Base-by-base conservation (phyloP, 2,888 invertebrate species). In the Elegia similella region DNA sequence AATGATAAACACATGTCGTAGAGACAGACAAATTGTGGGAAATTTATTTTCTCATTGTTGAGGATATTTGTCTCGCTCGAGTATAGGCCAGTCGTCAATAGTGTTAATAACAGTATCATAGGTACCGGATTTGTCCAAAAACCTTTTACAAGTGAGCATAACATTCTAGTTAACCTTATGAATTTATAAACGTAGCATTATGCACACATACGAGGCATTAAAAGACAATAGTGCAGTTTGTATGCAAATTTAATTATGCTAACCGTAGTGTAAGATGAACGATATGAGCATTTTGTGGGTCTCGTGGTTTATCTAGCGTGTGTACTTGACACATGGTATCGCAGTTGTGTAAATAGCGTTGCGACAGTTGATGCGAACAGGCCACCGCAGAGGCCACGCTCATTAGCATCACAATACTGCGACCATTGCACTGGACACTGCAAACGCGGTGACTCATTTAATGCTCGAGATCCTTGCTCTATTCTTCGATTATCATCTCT, bases 371-470 rank as follows among this genome's bases (percentile, higher is more conserved):
- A 50, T 50, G 34, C 34, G 50, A 17, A 30, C 50, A 50, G 64
- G 62, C 63, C 60, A 62, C 60, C 60, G 62, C 67, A 65, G 69
- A 78, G 80, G 79, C 69, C 76, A 64, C 57, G 62, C 61, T 62
- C 62, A 75, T 82, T 80, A 82, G 73, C 75, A 72, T 66, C 62
- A 67, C 68, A 70, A 75, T 74, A 69, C 73, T 68, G 57, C 55
- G 59, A 60, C 60, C 59, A 59, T 62, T 61, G 61, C 61, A 59
- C 60, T 58, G 56, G 55, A 34, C 58, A 62, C 65, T 64, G 67
- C 23, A 44, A 43, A 44, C 55, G 15, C 66, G 71, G 30, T 54
- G 54, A 55, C 34, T 55, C 54, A 55, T 44, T 12, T 16, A 16
- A 34, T 23, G 42, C n/a, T 29, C 5, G 13, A 62, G 17, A 53